phyloP scores from a whole-genome alignment of 2,113 vertebrate genomes.

The Rhadina sibilatrix region DNA sequence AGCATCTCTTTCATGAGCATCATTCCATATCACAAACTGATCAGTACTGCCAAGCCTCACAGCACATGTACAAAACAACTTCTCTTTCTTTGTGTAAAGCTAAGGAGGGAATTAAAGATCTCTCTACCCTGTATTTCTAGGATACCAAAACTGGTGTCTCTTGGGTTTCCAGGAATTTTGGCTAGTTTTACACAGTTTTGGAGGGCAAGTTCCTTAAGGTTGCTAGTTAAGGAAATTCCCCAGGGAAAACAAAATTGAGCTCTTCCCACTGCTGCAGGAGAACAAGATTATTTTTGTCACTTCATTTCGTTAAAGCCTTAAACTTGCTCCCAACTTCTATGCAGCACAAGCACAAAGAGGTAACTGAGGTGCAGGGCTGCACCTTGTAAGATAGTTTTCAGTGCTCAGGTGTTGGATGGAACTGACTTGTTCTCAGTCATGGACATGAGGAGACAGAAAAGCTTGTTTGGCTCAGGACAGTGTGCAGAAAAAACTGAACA shows the following conservation, averaged over 20 bases:
- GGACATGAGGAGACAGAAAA: neutral
- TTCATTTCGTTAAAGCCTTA: neutral
- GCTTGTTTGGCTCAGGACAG: neutral
- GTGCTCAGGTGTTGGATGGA: neutral
- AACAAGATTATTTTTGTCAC: neutral
- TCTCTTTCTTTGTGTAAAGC: neutral
- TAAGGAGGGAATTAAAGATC: neutral
- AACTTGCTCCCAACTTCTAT: neutral
- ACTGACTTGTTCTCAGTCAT: neutral
- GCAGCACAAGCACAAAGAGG: neutral
- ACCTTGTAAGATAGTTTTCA: neutral
- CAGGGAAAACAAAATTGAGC: neutral
- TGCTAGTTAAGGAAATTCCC: neutral
- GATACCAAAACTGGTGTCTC: neutral
- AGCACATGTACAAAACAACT: neutral
- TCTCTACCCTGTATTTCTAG: neutral
- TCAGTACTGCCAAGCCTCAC: neutral
- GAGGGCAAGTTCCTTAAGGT: neutral
- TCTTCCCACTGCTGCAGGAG: neutral
- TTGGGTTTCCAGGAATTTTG: neutral
- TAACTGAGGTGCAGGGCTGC: rapidly evolving
- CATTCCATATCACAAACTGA: neutral
- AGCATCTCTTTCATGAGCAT: neutral
- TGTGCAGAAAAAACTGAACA: neutral
- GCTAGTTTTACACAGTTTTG: neutral